These are phyloP conservation scores for Tiliacea aurago DNA, from an alignment of 2,888 invertebrate genomes.

Conservation along the genomic window DNA sequence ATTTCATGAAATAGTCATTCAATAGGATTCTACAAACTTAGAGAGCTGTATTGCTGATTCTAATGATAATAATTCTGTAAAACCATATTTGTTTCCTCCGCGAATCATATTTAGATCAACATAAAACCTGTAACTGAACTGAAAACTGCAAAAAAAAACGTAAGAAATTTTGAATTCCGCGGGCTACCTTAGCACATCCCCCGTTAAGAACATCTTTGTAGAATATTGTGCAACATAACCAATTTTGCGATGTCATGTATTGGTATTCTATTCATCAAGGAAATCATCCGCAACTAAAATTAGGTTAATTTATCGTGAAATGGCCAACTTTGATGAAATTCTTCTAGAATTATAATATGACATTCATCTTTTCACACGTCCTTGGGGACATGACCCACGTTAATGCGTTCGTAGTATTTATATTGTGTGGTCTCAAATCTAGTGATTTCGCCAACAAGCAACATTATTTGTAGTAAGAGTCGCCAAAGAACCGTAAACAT, in stretches of 20 bases:
- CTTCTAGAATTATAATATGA: background rate
- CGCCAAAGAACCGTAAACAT: background rate
- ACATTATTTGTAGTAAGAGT: slow-evolving; percentile 10
- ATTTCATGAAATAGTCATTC: too few species aligned
- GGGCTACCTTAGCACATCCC: too few species aligned
- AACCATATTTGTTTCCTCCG: too few species aligned
- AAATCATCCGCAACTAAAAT: background rate
- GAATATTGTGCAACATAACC: background rate
- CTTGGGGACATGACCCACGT: background rate
- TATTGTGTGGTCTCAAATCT: background rate
- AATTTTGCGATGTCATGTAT: background rate
- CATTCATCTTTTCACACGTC: background rate
- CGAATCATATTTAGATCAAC: too few species aligned
- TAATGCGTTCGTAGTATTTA: background rate
- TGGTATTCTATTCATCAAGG: background rate
- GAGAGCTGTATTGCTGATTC: too few species aligned
- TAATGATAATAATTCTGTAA: too few species aligned
- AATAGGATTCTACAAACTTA: too few species aligned
- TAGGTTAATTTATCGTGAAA: background rate
- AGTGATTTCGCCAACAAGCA: background rate
- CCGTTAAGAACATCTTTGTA: slow-evolving; percentile 18
- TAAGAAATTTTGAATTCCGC: too few species aligned
- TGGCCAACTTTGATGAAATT: background rate
- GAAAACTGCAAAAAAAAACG: too few species aligned
- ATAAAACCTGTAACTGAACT: too few species aligned